Evolutionary conservation across 2,888 invertebrate species (phyloP).

Genomic region (Zootermopsis nevadensis): DNA sequence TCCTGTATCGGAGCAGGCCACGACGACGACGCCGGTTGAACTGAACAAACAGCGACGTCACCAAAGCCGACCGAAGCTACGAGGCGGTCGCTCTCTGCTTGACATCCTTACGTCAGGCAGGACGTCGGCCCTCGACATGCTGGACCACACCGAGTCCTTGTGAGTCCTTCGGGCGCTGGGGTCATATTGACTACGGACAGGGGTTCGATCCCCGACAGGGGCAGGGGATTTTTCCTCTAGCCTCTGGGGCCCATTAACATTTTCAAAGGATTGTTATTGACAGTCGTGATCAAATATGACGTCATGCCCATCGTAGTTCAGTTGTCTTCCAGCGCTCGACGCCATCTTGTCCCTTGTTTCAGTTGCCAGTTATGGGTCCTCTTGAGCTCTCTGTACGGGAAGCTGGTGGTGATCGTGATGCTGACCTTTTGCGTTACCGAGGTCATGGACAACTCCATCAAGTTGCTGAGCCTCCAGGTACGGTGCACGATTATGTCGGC

Average conservation of each 20-base stretch:
- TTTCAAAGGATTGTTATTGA: neutral
- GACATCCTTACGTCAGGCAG: constrained; percentile 52
- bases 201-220: neutral
- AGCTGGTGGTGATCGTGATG: constrained; percentile 65
- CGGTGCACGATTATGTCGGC: too few species aligned
- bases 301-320: too few species aligned
- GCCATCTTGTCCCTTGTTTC: too few species aligned
- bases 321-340: too few species aligned
- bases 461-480: constrained; percentile 67
- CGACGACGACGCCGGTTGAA: constrained; percentile 47
- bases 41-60: constrained; percentile 35
- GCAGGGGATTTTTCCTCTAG: too few species aligned
- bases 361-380: constrained; percentile 67
- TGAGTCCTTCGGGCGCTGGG: constrained; percentile 56
- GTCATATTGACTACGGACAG: neutral
- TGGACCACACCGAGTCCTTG: constrained; percentile 64
- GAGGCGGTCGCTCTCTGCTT: constrained; percentile 57
- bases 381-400: constrained; percentile 67
- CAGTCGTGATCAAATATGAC: too few species aligned
- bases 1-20: constrained; percentile 57
- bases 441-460: constrained; percentile 67
- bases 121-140: constrained; percentile 58
- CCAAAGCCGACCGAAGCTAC: constrained; percentile 41
- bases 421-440: constrained; percentile 67
- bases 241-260: too few species aligned